Conservation (phyloP, 2,113 vertebrate species). For the Brachyhypopomus gauderio region DNA sequence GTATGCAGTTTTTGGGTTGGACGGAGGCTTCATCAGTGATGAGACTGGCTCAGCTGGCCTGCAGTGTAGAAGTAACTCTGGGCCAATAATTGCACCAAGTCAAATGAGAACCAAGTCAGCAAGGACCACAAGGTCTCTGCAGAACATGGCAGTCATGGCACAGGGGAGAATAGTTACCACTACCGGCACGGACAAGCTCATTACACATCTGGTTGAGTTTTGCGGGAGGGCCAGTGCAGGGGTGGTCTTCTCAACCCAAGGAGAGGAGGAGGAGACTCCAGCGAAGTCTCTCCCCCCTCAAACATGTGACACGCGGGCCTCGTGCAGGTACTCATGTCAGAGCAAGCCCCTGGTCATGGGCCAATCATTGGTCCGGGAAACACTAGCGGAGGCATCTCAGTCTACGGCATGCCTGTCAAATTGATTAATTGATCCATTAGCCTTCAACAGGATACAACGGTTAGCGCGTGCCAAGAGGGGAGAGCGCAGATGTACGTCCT, state of each 20-base stretch:
- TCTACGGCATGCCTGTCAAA: conserved; percentile 41
- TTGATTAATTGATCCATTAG: conserved; percentile 54
- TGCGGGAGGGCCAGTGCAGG: conserved; percentile 67
- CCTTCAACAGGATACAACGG: conserved; percentile 49
- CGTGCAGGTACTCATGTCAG: conserved; percentile 1
- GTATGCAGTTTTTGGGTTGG: conserved; percentile 45
- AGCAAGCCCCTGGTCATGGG: conserved; percentile 16
- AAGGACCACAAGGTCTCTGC: conserved; percentile 40
- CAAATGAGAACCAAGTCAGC: conserved; percentile 47
- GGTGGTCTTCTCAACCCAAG: conserved; percentile 71
- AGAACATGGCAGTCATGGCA: conserved; percentile 46
- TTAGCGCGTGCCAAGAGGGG: conserved; percentile 42
- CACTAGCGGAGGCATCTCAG: conserved; percentile 19
- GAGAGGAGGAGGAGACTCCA: too few relatives aligned
- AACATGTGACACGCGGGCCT: neutral
- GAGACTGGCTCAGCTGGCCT: conserved; percentile 33
- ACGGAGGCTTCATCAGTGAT: conserved; percentile 27
- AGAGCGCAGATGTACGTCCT: conserved; percentile 54
- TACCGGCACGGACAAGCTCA: conserved; percentile 62
- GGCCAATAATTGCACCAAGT: conserved; percentile 51
- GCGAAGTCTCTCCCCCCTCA: conserved; percentile 6
- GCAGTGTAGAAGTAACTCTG: conserved; percentile 32
- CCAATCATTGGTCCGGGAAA: conserved; percentile 29
- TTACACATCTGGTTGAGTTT: conserved; percentile 79
- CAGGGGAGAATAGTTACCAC: conserved; percentile 77